These are phyloP conservation scores for Bombylius major DNA, from an alignment of 2,888 invertebrate genomes.

Conservation along the genomic window DNA sequence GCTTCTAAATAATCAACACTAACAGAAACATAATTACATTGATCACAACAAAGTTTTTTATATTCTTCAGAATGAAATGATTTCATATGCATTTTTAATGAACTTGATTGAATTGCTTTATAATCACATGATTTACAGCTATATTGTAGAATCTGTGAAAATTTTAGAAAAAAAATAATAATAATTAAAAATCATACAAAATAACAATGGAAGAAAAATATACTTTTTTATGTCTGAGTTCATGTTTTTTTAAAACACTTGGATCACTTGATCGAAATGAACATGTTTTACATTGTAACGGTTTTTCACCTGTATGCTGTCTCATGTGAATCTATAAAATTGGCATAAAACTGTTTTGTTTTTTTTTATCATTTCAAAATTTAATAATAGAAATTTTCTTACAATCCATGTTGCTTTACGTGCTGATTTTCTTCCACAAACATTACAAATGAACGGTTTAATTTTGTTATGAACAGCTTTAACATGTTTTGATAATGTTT, in stretches of 20 bases:
- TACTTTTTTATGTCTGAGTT: slow-evolving; percentile 44
- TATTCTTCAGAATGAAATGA: slow-evolving; percentile 41
- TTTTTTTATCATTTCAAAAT: too few relatives aligned
- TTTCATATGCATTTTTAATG: slow-evolving; percentile 49
- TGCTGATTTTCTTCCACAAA: slow-evolving; percentile 59
- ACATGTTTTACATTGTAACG: slow-evolving; percentile 56
- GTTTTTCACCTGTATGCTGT: slow-evolving; percentile 68
- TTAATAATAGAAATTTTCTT: slow-evolving; percentile 12
- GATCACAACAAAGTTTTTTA: slow-evolving; percentile 27
- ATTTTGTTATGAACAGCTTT: slow-evolving; percentile 61
- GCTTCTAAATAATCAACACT: slow-evolving; percentile 22
- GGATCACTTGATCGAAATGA: slow-evolving; percentile 61
- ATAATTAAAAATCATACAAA: neutral
- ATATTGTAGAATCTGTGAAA: slow-evolving; percentile 37
- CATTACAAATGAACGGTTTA: slow-evolving; percentile 59
- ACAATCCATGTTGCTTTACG: slow-evolving; percentile 55
- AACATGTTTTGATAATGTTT: slow-evolving; percentile 54
- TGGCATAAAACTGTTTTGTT: neutral
- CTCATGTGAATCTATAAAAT: slow-evolving; percentile 49
- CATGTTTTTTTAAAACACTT: slow-evolving; percentile 55
- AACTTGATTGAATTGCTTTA: slow-evolving; percentile 53
- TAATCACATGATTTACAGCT: slow-evolving; percentile 57
- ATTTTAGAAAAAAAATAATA: neutral
- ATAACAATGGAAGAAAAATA: neutral
- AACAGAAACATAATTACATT: slow-evolving; percentile 28